These are phyloP conservation scores for Anas platyrhynchos DNA, from an alignment of 2,113 vertebrate species.

Conservation along the genomic window DNA sequence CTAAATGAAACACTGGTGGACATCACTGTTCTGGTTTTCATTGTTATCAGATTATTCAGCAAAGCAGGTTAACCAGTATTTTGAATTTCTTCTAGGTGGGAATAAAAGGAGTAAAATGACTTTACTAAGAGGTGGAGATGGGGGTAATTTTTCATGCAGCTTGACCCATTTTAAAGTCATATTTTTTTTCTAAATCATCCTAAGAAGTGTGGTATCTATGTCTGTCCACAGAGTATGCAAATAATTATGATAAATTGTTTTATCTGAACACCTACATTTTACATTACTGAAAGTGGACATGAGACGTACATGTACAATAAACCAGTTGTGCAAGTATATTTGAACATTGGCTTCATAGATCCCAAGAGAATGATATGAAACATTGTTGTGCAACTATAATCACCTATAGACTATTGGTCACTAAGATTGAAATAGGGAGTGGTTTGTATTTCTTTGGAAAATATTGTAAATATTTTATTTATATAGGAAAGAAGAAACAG, in stretches of 20 bases:
- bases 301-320: fast-evolving
- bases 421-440: neutral
- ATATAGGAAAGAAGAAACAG: neutral
- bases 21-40: neutral
- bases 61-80: neutral
- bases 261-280: neutral
- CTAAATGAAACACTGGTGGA: neutral
- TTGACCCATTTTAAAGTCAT: neutral
- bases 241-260: neutral
- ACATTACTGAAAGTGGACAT: neutral
- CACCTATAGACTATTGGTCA: neutral
- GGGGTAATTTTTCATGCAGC: neutral
- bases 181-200: neutral
- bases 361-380: neutral
- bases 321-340: neutral
- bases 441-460: neutral
- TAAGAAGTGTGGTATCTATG: neutral
- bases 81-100: neutral
- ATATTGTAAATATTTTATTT: neutral
- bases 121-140: neutral
- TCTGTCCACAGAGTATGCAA: neutral
- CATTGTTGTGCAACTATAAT: neutral
- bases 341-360: neutral
- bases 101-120: neutral
- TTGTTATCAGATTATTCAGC: neutral